Evolutionary conservation across 2,888 invertebrate species (phyloP).

Genomic region (Galeopsomyia nigrocyanea): DNA sequence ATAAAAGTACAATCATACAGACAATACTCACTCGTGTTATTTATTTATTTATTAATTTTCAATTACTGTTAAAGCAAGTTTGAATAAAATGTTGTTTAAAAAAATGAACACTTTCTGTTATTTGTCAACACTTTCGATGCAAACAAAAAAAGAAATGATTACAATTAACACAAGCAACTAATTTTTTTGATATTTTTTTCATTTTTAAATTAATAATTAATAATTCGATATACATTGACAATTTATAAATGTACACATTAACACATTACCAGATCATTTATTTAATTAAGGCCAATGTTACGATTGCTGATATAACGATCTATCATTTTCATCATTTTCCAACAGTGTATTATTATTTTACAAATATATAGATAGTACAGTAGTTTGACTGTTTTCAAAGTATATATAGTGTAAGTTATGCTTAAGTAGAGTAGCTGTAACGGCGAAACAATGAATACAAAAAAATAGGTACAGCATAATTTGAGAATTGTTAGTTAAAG

Average conservation of each 20-base stretch:
- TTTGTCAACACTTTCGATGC: constrained; percentile 30
- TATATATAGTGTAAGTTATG: no score
- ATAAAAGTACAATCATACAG: no score
- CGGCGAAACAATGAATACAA: neutral
- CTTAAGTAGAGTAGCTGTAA: neutral
- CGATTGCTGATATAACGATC: constrained; percentile 20
- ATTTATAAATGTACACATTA: constrained; percentile 13
- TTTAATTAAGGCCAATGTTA: constrained; percentile 17
- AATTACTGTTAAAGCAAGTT: constrained; percentile 26
- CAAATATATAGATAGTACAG: neutral
- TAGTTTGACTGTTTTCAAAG: constrained; percentile 2
- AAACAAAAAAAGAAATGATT: constrained; percentile 11
- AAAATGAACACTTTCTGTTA: constrained; percentile 32
- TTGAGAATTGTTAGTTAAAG: neutral
- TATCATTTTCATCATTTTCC: constrained; percentile 47
- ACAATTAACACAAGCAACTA: constrained; percentile 42
- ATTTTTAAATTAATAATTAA: constrained; percentile 22
- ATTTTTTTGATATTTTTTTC: constrained; percentile 32
- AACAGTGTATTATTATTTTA: constrained; percentile 48
- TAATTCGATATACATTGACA: constrained; percentile 24
- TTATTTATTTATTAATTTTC: constrained; percentile 9
- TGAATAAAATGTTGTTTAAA: constrained; percentile 43
- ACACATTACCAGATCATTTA: constrained; percentile 11
- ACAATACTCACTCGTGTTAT: constrained; percentile 35
- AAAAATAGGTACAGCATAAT: neutral